These are phyloP conservation scores for Electrona antarctica DNA, from an alignment of 2,113 vertebrate species.

Conservation along the genomic window DNA sequence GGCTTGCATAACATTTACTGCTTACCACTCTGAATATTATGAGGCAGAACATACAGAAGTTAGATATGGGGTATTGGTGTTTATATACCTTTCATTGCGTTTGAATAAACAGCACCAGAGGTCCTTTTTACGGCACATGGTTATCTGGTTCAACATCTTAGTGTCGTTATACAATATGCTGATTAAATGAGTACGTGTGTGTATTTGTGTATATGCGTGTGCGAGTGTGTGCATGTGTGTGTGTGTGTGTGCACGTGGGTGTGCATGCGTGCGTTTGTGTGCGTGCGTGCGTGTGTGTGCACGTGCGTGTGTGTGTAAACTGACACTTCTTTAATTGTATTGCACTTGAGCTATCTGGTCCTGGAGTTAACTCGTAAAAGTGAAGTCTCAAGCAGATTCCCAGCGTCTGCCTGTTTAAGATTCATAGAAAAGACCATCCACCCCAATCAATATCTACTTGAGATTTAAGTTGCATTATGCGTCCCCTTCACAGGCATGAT, in stretches of 20 bases:
- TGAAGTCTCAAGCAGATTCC: constrained; percentile 81
- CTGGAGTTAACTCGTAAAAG: constrained; percentile 78
- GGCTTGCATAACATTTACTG: background rate
- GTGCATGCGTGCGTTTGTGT: constrained; percentile 4
- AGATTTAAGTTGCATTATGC: constrained; percentile 85
- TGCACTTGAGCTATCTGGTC: constrained; percentile 67
- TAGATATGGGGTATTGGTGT: background rate
- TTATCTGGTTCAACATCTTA: constrained; percentile 45
- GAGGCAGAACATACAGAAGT: constrained; percentile 21
- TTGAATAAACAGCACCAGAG: constrained; percentile 11
- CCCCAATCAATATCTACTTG: constrained; percentile 85
- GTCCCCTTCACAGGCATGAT: constrained; percentile 88
- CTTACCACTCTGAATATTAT: too few relatives aligned
- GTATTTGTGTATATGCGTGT: background rate
- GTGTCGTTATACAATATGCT: constrained; percentile 58
- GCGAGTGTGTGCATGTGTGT: background rate
- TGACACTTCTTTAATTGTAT: constrained; percentile 76
- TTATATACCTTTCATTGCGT: constrained; percentile 8
- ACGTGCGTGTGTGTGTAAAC: constrained; percentile 20
- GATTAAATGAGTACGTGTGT: constrained; percentile 41
- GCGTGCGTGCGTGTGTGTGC: background rate
- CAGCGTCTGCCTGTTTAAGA: constrained; percentile 82
- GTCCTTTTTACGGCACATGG: constrained; percentile 45
- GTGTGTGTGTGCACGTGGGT: background rate
- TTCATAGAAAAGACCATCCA: constrained; percentile 83